Base-by-base conservation (phyloP, 2,113 vertebrate species). In the Esox niger region DNA sequence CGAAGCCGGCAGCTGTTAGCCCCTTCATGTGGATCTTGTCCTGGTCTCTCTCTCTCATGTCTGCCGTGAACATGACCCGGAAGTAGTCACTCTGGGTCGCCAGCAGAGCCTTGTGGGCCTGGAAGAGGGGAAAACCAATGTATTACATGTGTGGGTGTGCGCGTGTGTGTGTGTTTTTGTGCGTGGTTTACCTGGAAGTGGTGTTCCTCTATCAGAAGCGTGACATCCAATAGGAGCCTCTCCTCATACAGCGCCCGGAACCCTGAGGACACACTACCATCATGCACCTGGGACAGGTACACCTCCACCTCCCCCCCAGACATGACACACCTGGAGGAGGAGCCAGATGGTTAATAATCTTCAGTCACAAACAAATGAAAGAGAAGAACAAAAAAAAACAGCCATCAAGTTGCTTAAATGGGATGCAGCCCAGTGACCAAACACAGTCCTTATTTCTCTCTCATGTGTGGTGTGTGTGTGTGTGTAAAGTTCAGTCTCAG, bases 61-160 rank as follows among this genome's bases (percentile, higher is more conserved):
- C 97, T 4, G 96, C 97, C 11, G 97, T 99, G 88, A 99, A 99
- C 97, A 99, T 99, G 78, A 99, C 96, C 87, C 96, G 93, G 92
- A 99, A 99, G 90, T 99, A 99, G 91, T 99, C 97, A 81, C 97
- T 99, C 91, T 99, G 97, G 7, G 97, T 99, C 81, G 97, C 97
- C 92, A 99, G 90, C 54, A 99, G 92, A 23, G 97, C 97, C 92
- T 99, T 99, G 92, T 99, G 97, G 68, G 96, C 97, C 92, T 99
- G 74, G 0, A 0, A 5, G 6, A 46, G 13, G 20, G n/a, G 47
- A 23, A 7, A 52, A 21, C n/a, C 47, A 52, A 21, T 6, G n/a
- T 4, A 29, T 20, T 32, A 46, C 2, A 0, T 25, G 0, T n/a
- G 25, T 29, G 33, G 2, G 33, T 38, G n/a, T 35, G 15, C 6